Percentiles rank a stretch among this genome's conserved stretches.
phyloP scores from a whole-genome alignment of 2,113 vertebrate genomes.

The Macaca nemestrina region DNA sequence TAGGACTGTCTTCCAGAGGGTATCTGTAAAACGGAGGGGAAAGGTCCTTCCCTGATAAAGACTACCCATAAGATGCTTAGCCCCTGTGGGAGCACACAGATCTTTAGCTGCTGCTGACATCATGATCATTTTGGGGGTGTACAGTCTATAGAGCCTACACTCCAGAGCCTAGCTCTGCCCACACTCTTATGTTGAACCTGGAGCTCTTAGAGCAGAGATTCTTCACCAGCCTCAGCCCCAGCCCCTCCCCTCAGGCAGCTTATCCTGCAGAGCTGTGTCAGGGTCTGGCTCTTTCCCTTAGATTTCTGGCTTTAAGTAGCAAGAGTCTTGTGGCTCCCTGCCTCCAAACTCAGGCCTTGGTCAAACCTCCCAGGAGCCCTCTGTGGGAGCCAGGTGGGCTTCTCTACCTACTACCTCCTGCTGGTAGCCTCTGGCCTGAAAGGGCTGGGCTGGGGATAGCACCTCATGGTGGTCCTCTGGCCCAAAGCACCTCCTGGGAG shows the following conservation, averaged over 20 bases:
- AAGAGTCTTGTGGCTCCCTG: background rate
- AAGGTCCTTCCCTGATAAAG: background rate
- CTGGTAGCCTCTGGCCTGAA: background rate
- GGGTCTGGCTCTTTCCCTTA: background rate
- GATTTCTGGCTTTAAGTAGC: background rate
- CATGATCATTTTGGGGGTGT: rapidly evolving
- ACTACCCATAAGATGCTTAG: background rate
- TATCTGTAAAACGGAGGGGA: background rate
- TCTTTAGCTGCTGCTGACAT: too few species aligned
- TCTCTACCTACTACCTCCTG: background rate
- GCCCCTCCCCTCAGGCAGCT: background rate
- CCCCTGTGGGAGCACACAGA: background rate
- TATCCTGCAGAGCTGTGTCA: background rate
- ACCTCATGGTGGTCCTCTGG: too few species aligned
- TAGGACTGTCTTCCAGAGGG: background rate
- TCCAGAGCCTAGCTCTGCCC: background rate
- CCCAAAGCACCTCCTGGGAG: background rate
- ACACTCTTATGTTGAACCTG: background rate
- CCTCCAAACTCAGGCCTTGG: background rate
- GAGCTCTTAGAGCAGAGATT: background rate
- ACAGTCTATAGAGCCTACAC: background rate
- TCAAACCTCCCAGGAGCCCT: background rate
- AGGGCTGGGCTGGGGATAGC: background rate
- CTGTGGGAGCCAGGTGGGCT: background rate
- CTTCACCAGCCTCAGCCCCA: background rate